Evolutionary conservation across 2,888 invertebrate genomes (phyloP), one percentile per base, ranked within the genome.

Genomic region (Venustoraphidia nigricollis): DNA sequence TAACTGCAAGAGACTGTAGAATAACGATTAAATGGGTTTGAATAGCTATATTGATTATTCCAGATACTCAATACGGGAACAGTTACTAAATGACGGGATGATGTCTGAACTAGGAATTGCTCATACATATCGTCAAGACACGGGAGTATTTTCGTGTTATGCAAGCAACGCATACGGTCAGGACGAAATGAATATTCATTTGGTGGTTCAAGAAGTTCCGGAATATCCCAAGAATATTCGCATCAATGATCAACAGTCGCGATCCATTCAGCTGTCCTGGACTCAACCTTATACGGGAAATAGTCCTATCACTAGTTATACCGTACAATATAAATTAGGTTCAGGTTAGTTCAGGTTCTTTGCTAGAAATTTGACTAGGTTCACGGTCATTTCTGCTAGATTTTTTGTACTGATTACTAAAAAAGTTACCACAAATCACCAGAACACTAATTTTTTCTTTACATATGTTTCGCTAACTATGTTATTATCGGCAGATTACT

Each of bases 121-220:
- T 51, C 83, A 88, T 57, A 88, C 90, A 10, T 84, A 84, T 57
- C 73, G 92, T 50, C 86, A 87, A 61, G 93, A 94, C 68, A 89
- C 92, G 1, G 92, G 91, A 9, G 79, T 86, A 46, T 83, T 92
- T 63, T 83, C 87, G 46, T 94, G 94, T 64, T 77, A 83, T 52
- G 91, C 91, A 1, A 83, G 83, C 57, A 95, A 94, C 67, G 77
- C 84, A 45, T 94, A 88, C 61, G 95, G 94, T 9, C 83, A 85
- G 57, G 93, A 92, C 60, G 85, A 89, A 65, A 87, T 91, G 80
- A 81, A 85, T 46, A 87, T 92, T 63, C 87, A 91, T 62, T 75
- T 94, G 51, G 83, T 91, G 46, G 88, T 94, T 34, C 89, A 93
- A 72, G 83, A 93, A 73, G 84, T 86, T 40, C 92, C 93, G 1